A percentile compares a stretch with the other conserved stretches of the same genome.
Conservation (phyloP, 2,113 vertebrate species). For the Hippocampus barbouri region DNA sequence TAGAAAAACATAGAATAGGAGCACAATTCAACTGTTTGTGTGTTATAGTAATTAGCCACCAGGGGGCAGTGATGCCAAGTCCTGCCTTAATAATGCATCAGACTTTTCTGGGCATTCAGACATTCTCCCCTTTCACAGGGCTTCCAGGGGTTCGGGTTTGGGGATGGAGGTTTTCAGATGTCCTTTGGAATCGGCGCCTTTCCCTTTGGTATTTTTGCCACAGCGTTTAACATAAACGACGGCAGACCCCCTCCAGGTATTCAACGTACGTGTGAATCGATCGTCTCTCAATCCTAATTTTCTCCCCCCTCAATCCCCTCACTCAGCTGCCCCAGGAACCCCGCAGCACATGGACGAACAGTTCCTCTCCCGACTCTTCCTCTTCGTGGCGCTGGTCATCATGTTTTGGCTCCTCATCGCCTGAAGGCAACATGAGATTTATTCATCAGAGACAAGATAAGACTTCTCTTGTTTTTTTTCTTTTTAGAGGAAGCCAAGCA, state of each 20-base stretch:
- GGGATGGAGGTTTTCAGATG: slow-evolving; percentile 98
- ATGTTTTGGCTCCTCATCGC: slow-evolving; percentile 99
- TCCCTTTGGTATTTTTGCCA: slow-evolving; percentile 98
- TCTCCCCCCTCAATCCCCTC: not conserved
- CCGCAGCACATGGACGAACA: slow-evolving; percentile 95
- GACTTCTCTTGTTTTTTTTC: not conserved
- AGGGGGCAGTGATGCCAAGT: not conserved
- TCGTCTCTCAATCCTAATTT: not conserved
- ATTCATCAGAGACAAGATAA: not conserved
- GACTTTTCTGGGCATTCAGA: not conserved
- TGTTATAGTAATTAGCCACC: not conserved
- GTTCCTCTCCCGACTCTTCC: slow-evolving; percentile 97
- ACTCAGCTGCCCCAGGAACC: slow-evolving; percentile 88
- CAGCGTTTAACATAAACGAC: slow-evolving; percentile 97
- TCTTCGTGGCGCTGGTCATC: slow-evolving; percentile 94
- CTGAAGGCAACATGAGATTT: slow-evolving; percentile 50
- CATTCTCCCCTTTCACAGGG: slow-evolving; percentile 71
- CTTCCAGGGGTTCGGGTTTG: slow-evolving; percentile 97
- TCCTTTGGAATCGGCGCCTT: slow-evolving; percentile 98
- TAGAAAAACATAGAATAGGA: too few species aligned
- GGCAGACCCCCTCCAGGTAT: slow-evolving; percentile 93
- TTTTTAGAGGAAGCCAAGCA: not conserved
- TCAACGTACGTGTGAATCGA: not conserved
- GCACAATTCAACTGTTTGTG: too few species aligned
- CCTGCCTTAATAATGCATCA: not conserved